Evolutionary conservation across 2,797 vertebrate species (phyloP).

Genomic region (Craterocephalus amniculus): DNA sequence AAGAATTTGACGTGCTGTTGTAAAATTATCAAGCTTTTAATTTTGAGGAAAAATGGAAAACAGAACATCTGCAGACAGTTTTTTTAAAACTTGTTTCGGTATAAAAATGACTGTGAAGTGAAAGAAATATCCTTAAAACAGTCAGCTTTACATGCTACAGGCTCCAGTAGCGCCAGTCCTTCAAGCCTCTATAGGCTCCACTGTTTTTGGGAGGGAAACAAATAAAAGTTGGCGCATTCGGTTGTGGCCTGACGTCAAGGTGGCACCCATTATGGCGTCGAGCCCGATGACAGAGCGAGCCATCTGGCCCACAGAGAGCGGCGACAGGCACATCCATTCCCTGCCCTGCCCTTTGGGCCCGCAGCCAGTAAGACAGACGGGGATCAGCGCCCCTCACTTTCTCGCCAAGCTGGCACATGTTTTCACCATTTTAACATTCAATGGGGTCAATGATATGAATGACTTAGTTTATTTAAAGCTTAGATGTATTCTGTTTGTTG

Average conservation of each 20-base stretch:
- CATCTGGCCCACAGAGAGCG: conserved; percentile 71
- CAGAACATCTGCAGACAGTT: background rate
- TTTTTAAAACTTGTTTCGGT: background rate
- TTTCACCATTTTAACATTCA: conserved; percentile 53
- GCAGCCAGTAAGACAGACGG: conserved; percentile 65
- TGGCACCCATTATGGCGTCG: conserved; percentile 63
- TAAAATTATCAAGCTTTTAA: background rate
- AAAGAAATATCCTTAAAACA: background rate
- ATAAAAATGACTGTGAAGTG: background rate
- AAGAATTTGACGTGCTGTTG: background rate
- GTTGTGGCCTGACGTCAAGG: conserved; percentile 63
- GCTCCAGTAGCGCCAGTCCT: conserved; percentile 35
- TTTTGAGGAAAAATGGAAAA: background rate
- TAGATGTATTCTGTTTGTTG: conserved; percentile 50
- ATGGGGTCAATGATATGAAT: conserved; percentile 50
- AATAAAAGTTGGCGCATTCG: conserved; percentile 62
- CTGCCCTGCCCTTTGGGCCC: conserved; percentile 64
- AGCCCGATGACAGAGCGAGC: conserved; percentile 61
- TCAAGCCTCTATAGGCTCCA: conserved; percentile 53
- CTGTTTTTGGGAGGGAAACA: conserved; percentile 64
- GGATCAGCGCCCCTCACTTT: conserved; percentile 30
- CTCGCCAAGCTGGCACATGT: conserved; percentile 58
- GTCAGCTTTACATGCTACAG: background rate
- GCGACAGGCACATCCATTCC: conserved; percentile 65
- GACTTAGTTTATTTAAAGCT: conserved; percentile 43